Conservation (phyloP, 2,797 vertebrate species). For the Propithecus perrieri region DNA sequence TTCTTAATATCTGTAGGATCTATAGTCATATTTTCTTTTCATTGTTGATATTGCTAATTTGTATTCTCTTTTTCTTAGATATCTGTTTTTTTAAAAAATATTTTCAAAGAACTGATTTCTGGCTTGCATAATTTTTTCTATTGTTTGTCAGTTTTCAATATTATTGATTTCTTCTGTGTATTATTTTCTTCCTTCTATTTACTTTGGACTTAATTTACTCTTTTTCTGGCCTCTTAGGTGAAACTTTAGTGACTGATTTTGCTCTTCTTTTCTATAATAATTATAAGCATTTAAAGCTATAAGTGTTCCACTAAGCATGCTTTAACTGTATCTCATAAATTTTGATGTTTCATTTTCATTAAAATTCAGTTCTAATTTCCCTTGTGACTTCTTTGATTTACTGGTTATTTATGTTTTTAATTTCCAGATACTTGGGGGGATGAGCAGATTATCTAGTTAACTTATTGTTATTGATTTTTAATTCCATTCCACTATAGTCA, state of each 20-base stretch:
- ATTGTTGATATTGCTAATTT: not conserved
- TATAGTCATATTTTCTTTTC: not conserved
- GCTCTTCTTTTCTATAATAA: not conserved
- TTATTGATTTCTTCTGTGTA: not conserved
- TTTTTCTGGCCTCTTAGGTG: not conserved
- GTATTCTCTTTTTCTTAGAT: not conserved
- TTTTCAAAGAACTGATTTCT: not conserved
- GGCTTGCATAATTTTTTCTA: not conserved
- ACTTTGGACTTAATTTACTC: not conserved
- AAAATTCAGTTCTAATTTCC: not conserved
- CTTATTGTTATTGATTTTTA: not conserved
- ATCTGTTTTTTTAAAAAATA: not conserved
- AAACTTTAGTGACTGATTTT: not conserved
- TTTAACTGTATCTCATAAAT: not conserved
- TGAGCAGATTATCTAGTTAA: not conserved
- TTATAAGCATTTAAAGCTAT: not conserved
- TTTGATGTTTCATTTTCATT: not conserved
- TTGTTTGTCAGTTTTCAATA: not conserved
- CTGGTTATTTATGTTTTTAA: not conserved
- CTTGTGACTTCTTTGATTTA: not conserved
- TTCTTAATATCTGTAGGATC: too few species aligned
- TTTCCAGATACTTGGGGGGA: not conserved
- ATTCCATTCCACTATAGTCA: not conserved
- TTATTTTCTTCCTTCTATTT: not conserved
- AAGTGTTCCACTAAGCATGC: not conserved